Percentiles rank a stretch among this genome's conserved stretches.
Evolutionary conservation across 2,797 vertebrate genomes (phyloP).

Genomic region (Liparis tanakae): DNA sequence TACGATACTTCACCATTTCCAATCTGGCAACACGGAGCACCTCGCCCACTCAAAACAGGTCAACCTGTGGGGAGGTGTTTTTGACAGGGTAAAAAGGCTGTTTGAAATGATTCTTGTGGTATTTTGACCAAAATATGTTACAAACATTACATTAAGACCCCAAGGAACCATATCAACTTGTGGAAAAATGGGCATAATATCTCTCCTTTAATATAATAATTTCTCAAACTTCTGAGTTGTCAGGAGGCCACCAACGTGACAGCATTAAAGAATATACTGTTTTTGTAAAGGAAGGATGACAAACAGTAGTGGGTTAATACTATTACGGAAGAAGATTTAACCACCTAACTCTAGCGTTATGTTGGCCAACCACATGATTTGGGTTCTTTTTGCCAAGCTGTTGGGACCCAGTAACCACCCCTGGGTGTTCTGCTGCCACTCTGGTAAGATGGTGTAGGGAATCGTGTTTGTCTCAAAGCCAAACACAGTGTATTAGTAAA

Average conservation of each 20-base stretch:
- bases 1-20: too few relatives aligned
- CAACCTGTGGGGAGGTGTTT: too few relatives aligned
- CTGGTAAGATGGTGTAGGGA: neutral
- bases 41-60: too few relatives aligned
- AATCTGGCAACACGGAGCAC: too few relatives aligned
- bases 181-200: too few relatives aligned
- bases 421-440: neutral
- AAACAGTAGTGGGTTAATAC: neutral
- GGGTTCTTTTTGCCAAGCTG: neutral
- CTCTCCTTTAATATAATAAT: neutral
- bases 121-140: too few relatives aligned
- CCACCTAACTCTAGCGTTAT: neutral
- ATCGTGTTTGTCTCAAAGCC: neutral
- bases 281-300: neutral
- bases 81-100: too few relatives aligned
- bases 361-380: neutral
- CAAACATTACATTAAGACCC: too few relatives aligned
- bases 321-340: neutral
- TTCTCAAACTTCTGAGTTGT: constrained; percentile 1
- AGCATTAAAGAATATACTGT: neutral
- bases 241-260: neutral
- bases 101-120: too few relatives aligned
- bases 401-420: too few relatives aligned
- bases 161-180: too few relatives aligned
- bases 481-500: neutral